phyloP scores from a whole-genome alignment of 2,888 invertebrate genomes.

The Drosophila phalerata region DNA sequence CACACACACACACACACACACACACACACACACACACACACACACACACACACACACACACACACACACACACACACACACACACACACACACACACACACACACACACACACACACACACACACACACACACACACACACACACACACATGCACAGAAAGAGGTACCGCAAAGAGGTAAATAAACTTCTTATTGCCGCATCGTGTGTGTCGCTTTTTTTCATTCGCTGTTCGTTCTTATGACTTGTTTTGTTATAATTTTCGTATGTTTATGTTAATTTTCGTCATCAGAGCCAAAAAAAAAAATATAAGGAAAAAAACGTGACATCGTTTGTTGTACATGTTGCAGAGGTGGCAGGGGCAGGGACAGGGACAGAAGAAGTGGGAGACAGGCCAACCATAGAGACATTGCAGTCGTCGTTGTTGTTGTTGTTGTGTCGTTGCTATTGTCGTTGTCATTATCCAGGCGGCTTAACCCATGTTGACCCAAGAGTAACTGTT shows the following conservation, averaged over 20 bases:
- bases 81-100: slow-evolving; percentile 9
- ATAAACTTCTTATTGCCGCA: slow-evolving; percentile 67
- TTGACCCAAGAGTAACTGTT: slow-evolving; percentile 66
- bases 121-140: slow-evolving; percentile 5
- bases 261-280: slow-evolving; percentile 74
- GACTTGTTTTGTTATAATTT: slow-evolving; percentile 70
- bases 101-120: slow-evolving; percentile 11
- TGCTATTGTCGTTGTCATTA: slow-evolving; percentile 56
- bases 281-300: slow-evolving; percentile 33
- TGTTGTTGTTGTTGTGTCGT: slow-evolving; percentile 36
- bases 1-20: slow-evolving; percentile 10
- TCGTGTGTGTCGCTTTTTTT: slow-evolving; percentile 16
- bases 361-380: no score
- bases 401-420: slow-evolving; percentile 23
- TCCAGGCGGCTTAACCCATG: slow-evolving; percentile 69
- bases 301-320: slow-evolving; percentile 35
- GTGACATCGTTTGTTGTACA: slow-evolving; percentile 44
- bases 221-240: slow-evolving; percentile 44
- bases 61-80: slow-evolving; percentile 6
- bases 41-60: slow-evolving; percentile 10
- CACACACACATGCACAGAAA: slow-evolving; percentile 7
- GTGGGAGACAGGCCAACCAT: slow-evolving; percentile 8
- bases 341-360: neutral
- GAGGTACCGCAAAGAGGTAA: slow-evolving; percentile 45
- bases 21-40: slow-evolving; percentile 6